phyloP scores from a whole-genome alignment of 2,797 vertebrate genomes.

The Danio tinwini region DNA sequence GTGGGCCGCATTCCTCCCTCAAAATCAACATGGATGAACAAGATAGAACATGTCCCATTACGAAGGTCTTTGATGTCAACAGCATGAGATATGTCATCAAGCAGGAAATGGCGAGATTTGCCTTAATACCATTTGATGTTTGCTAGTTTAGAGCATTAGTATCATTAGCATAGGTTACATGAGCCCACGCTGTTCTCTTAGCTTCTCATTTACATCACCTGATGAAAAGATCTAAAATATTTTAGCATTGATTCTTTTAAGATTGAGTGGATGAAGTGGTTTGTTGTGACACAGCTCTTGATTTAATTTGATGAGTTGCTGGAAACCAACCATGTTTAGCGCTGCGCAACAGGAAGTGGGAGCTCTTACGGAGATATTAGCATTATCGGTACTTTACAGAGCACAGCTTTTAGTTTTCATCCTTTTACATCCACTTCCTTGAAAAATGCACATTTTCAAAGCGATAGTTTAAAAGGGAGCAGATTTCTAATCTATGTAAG shows the following conservation, averaged over 20 bases:
- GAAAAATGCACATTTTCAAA: background rate
- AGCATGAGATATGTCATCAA: slow-evolving; percentile 43
- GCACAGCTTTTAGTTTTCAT: background rate
- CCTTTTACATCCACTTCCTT: background rate
- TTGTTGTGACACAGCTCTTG: slow-evolving; percentile 1
- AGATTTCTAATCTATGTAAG: background rate
- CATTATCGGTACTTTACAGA: background rate
- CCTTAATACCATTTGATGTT: slow-evolving; percentile 38
- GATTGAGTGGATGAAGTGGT: background rate
- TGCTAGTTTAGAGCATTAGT: slow-evolving; percentile 29
- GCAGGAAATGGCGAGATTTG: slow-evolving; percentile 25
- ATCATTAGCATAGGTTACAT: slow-evolving; percentile 18
- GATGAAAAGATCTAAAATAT: background rate
- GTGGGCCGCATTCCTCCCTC: background rate
- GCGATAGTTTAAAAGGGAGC: background rate
- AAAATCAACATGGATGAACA: slow-evolving; percentile 42
- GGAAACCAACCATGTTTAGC: background rate
- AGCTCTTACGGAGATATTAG: slow-evolving; percentile 10
- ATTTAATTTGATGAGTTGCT: slow-evolving; percentile 16
- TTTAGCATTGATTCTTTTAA: background rate
- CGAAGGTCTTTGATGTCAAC: slow-evolving; percentile 50
- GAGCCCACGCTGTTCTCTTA: slow-evolving; percentile 3
- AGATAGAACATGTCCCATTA: slow-evolving; percentile 42
- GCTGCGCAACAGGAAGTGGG: slow-evolving; percentile 7
- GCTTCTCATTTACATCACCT: background rate